A percentile compares a stretch with the other conserved stretches of the same genome.
Evolutionary conservation across 2,113 vertebrate species (phyloP).

Genomic region (Phrynosoma blainvillii): DNA sequence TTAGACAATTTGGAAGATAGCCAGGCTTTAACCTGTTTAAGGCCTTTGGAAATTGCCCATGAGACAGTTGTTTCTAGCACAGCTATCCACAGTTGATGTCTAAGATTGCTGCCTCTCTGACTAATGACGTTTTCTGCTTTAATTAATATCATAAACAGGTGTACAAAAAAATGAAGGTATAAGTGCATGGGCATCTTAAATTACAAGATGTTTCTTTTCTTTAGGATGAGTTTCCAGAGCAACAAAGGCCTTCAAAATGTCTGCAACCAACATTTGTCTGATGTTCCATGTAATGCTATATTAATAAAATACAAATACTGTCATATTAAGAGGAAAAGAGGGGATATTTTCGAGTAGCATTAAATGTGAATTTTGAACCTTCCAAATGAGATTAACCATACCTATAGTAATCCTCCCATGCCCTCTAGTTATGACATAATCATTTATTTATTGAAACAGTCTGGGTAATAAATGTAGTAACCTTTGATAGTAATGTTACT

Average conservation of each 20-base stretch:
- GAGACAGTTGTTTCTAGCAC: too few relatives aligned
- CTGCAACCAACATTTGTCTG: neutral
- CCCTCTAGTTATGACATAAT: neutral
- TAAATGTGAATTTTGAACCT: slow-evolving; percentile 8
- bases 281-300: neutral
- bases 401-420: neutral
- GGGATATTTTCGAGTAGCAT: slow-evolving; percentile 3
- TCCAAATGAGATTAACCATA: neutral
- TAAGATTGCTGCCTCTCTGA: too few relatives aligned
- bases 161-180: neutral
- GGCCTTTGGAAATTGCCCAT: too few relatives aligned
- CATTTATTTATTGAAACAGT: slow-evolving; percentile 3
- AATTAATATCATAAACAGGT: neutral
- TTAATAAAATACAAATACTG: slow-evolving; percentile 1
- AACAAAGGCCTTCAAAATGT: neutral
- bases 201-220: neutral
- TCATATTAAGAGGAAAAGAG: neutral
- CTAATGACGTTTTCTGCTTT: too few relatives aligned
- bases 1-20: too few relatives aligned
- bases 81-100: too few relatives aligned
- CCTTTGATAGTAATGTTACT: neutral
- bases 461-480: neutral
- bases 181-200: neutral
- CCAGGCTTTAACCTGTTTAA: too few relatives aligned
- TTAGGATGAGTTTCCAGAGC: neutral